Evolutionary conservation across 53 echinoderm and acorn worm genomes (phyloP).

Genomic region (Henricia sp.): DNA sequence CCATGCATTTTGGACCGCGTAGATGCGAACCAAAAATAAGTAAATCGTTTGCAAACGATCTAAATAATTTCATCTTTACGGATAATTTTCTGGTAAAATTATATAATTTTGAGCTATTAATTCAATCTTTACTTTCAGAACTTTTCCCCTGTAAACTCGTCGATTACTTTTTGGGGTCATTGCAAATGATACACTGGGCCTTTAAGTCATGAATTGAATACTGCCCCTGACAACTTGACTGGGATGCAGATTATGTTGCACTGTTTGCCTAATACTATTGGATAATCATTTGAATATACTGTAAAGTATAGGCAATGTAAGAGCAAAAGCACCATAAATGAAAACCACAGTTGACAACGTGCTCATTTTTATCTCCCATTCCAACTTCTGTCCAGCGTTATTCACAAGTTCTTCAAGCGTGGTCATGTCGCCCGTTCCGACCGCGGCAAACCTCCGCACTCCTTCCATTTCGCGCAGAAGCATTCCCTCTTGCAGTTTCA

Average conservation of each 20-base stretch:
- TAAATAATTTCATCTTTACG: too few relatives aligned
- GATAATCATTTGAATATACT: slow-evolving; percentile 88
- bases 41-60: too few relatives aligned
- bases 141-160: too few relatives aligned
- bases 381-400: slow-evolving; percentile 87
- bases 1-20: too few relatives aligned
- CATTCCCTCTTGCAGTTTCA: slow-evolving; percentile 69
- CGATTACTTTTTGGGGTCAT: too few relatives aligned
- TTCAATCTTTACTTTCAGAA: too few relatives aligned
- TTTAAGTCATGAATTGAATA: too few relatives aligned
- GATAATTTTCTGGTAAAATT: too few relatives aligned
- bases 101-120: too few relatives aligned
- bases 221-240: background rate
- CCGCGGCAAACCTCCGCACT: slow-evolving; percentile 60
- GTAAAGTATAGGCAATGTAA: slow-evolving; percentile 92
- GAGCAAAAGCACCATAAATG: slow-evolving; percentile 96
- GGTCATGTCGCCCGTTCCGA: slow-evolving; percentile 60
- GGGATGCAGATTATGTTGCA: background rate
- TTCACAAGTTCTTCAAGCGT: slow-evolving; percentile 79
- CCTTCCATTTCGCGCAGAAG: slow-evolving; percentile 72
- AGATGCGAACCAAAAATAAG: too few relatives aligned
- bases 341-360: slow-evolving; percentile 94
- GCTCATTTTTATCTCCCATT: slow-evolving; percentile 99
- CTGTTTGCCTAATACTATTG: background rate
- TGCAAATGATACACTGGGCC: too few relatives aligned